A percentile compares a stretch with the other conserved stretches of the same genome.
These are phyloP conservation scores for Notarius lentiginosus DNA, from an alignment of 2,113 vertebrate genomes.

Conservation along the genomic window DNA sequence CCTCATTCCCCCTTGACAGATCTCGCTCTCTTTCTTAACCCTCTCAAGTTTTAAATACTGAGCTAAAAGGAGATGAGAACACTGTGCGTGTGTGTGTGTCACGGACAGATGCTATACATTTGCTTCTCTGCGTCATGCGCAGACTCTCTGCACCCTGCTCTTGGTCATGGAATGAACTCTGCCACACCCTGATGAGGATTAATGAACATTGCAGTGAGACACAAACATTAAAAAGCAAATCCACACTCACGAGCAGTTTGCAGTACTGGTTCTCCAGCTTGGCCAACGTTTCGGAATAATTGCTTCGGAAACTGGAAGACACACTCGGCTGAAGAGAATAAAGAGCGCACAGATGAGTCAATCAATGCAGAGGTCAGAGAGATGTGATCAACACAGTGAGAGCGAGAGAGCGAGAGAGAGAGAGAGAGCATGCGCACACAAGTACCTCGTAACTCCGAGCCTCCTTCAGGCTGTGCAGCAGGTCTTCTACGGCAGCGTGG, in stretches of 20 bases:
- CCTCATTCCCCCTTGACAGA: not conserved
- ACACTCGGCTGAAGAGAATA: slow-evolving; percentile 78
- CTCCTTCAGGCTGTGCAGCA: slow-evolving; percentile 86
- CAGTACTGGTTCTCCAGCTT: slow-evolving; percentile 95
- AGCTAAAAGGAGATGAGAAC: not conserved
- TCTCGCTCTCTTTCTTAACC: too few species aligned
- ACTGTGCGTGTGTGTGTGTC: slow-evolving; percentile 11
- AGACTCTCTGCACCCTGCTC: slow-evolving; percentile 3
- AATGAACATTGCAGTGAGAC: slow-evolving; percentile 17
- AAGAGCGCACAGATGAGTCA: slow-evolving; percentile 25
- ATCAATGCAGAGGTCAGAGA: not conserved
- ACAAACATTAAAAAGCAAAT: slow-evolving; percentile 4
- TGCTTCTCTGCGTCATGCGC: slow-evolving; percentile 18
- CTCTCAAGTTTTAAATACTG: not conserved
- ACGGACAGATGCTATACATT: slow-evolving; percentile 37
- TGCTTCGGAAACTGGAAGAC: slow-evolving; percentile 86
- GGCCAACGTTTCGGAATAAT: slow-evolving; percentile 87
- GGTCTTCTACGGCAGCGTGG: slow-evolving; percentile 85
- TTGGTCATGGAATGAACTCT: slow-evolving; percentile 27
- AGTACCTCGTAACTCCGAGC: slow-evolving; percentile 86
- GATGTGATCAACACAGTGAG: not conserved
- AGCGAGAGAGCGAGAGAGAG: slow-evolving; percentile 8
- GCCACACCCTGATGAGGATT: slow-evolving; percentile 35
- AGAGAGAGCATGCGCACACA: not conserved
- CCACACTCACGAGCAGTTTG: slow-evolving; percentile 88